A percentile compares a stretch with the other conserved stretches of the same genome.
These are phyloP conservation scores for Acestrorhynchus altus DNA, from an alignment of 2,797 vertebrate genomes.

Conservation along the genomic window DNA sequence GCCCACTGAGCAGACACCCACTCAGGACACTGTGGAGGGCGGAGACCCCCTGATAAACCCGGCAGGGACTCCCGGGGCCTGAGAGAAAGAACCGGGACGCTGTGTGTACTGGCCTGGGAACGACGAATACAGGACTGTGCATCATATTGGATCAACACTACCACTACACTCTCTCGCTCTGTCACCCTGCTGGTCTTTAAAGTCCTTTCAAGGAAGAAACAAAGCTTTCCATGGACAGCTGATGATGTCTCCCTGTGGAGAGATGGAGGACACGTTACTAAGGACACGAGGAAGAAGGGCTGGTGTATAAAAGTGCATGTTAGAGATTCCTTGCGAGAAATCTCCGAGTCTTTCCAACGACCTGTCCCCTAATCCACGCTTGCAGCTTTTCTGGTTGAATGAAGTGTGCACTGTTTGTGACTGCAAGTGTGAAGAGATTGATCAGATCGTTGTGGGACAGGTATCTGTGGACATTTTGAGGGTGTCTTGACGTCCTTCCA, in stretches of 20 bases:
- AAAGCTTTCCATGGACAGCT: neutral
- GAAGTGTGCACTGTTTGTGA: no score
- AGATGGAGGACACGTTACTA: slow-evolving; percentile 17
- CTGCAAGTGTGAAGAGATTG: neutral
- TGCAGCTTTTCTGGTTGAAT: neutral
- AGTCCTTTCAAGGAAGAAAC: neutral
- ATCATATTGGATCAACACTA: slow-evolving; percentile 58
- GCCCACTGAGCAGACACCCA: slow-evolving; percentile 75
- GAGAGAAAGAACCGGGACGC: slow-evolving; percentile 51
- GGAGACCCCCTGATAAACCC: slow-evolving; percentile 86
- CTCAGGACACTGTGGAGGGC: slow-evolving; percentile 76
- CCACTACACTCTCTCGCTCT: slow-evolving; percentile 46
- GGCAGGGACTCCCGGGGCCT: slow-evolving; percentile 92
- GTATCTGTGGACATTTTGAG: neutral
- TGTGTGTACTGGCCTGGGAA: neutral
- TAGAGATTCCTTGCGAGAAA: slow-evolving; percentile 29
- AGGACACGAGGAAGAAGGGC: slow-evolving; percentile 17
- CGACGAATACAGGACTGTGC: slow-evolving; percentile 7
- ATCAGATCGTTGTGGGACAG: neutral
- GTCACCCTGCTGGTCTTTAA: slow-evolving; percentile 25
- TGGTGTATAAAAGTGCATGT: slow-evolving; percentile 54
- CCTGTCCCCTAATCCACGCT: neutral
- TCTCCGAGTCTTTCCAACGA: slow-evolving; percentile 27
- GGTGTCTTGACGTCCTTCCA: neutral
- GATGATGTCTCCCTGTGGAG: slow-evolving; percentile 33